These are phyloP conservation scores for Poecilia latipinna DNA, from an alignment of 2,113 vertebrate species.

Conservation along the genomic window DNA sequence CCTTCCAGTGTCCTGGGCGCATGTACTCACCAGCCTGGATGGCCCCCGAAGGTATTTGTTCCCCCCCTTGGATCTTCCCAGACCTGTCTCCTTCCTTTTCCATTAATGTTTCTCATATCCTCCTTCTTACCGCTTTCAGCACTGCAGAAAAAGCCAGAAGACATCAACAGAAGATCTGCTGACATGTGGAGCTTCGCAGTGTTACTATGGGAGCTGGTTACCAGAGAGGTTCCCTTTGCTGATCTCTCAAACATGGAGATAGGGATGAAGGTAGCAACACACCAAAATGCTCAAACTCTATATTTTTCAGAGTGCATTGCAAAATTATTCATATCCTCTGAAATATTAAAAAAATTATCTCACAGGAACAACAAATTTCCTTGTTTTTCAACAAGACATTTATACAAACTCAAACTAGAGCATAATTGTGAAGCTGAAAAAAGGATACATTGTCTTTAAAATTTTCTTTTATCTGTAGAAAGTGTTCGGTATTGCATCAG, in stretches of 20 bases:
- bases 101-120: conserved; percentile 6
- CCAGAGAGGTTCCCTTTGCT: conserved; percentile 96
- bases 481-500: background rate
- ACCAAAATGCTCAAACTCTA: background rate
- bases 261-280: conserved; percentile 80
- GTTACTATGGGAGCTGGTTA: conserved; percentile 96
- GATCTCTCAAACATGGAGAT: conserved; percentile 99
- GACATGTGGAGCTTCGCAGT: conserved; percentile 99
- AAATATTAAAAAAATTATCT: background rate
- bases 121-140: conserved; percentile 73
- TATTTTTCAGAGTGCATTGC: background rate
- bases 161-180: conserved; percentile 94
- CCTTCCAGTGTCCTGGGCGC: conserved; percentile 96
- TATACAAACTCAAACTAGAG: background rate
- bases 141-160: conserved; percentile 95
- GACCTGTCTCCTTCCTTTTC: background rate
- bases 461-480: background rate
- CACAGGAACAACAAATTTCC: background rate
- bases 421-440: background rate
- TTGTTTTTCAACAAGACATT: background rate
- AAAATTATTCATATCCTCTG: background rate
- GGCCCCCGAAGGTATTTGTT: conserved; percentile 90
- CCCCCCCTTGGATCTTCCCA: background rate
- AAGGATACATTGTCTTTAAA: background rate
- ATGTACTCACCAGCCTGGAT: conserved; percentile 98